Base-by-base conservation (phyloP, 1,140 invertebrate genomes). In the Tribolium castaneum region DNA sequence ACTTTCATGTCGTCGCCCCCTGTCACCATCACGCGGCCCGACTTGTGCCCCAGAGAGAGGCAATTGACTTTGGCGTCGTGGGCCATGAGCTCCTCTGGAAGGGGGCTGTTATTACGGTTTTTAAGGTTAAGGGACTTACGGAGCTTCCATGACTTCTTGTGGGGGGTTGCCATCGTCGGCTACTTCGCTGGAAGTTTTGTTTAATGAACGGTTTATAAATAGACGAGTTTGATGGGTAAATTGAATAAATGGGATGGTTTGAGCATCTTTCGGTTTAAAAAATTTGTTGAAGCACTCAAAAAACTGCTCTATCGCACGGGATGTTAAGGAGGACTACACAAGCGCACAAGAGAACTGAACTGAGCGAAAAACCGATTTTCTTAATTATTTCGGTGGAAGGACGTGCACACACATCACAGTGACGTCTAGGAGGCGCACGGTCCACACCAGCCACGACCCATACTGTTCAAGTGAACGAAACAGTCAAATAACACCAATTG, bases 1-100 rank as follows among this genome's bases (percentile, higher is more conserved):
- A 99, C 97, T 89, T 98, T 98, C 87, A 97, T 96, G 88, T 99
- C 98, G 87, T 98, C 96, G 80, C 98, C 97, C 62, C 97, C 98
- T 81, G 97, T 99, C 54, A 97, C 98, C 86, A 99, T 91, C 59
- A 99, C 97, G 81, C 95, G 89, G 35, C 95, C 95, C 19, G 96
- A 97, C 87, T 97, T 98, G 84, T 94, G 93, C 52, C 97, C 97
- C 86, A 98, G 89, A 16, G 96, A 94, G 80, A 98, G 87, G 85
- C 96, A 97, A 83, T 96, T 97, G 77, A 98, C 95, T 88, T 95
- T 95, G 76, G 94, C 92, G 77, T 92, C 91, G 89, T 98, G 97
- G 54, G 96, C 97, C 72, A 92, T 90, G 88, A 98, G 97, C 85
- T 98, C 96, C 89, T 97, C 96, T 97, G 90, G 50, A 91, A 89